Evolutionary conservation across 2,797 vertebrate genomes (phyloP), one percentile per base, ranked within the genome.

Genomic region (Merluccius polli): DNA sequence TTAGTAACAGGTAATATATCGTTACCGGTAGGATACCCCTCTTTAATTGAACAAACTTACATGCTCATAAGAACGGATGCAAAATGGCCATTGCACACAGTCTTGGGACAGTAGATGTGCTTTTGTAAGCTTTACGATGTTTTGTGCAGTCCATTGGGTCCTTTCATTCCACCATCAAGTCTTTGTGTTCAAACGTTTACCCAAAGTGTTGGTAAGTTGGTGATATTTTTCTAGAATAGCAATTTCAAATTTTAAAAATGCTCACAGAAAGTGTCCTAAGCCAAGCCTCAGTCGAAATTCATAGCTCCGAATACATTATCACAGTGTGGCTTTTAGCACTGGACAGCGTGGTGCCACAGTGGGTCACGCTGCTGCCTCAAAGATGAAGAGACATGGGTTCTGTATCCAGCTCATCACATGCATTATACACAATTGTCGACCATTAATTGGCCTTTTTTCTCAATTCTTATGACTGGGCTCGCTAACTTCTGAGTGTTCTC

Each of bases 81-180:
- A 89, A 88, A 91, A 90, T 84, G 87, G 81, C 79, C 63, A n/a
- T 36, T 41, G 30, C 81, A 79, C 86, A 86, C 82, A 82, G 73
- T 78, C 77, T 80, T 83, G 85, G 75, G 73, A 70, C 68, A 35
- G 71, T 11, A 84, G 76, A 81, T 75, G 79, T 75, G 83, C 87
- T 91, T 89, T 82, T 78, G 76, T 77, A 82, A 84, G 77, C 77
- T 80, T 86, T 80, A 48, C 71, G 73, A 78, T 73, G 79, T 72
- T 82, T 79, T 81, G 76, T 82, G 86, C 71, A 78, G 76, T 32
- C 10, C 75, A 73, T 83, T 75, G 73, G 78, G 75, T 78, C 78
- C 70, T 52, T 78, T 24, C 73, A 32, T 85, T 83, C 83, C 71
- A 76, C 74, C 75, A 13, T 38, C 70, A 52, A 68, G 44, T 27